Conservation (phyloP, 1,140 invertebrate genomes). For the Leptinotarsa defecta region DNA sequence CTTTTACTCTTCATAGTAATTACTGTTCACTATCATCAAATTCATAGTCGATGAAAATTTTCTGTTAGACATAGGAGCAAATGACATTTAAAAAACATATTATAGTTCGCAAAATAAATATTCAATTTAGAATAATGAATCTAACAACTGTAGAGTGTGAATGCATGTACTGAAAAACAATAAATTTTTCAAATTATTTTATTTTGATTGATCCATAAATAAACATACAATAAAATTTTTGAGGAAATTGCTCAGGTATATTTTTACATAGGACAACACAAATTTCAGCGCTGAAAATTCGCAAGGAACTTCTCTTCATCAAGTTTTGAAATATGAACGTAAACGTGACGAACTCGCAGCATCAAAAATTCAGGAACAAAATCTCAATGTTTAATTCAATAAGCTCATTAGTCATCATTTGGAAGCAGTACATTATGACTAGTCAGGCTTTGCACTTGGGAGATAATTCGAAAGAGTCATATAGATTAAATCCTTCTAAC, state of each 20-base stretch:
- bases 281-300: background rate
- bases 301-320: background rate
- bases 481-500: background rate
- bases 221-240: slow-evolving; percentile 18
- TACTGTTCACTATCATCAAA: no score
- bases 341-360: slow-evolving; percentile 23
- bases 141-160: no score
- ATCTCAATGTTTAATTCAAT: slow-evolving; percentile 43
- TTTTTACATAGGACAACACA: slow-evolving; percentile 7
- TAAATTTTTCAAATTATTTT: slow-evolving; percentile 19
- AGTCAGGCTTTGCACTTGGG: slow-evolving; percentile 16
- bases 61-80: no score
- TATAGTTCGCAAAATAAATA: no score
- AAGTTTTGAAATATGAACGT: background rate
- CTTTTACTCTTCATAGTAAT: no score
- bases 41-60: no score
- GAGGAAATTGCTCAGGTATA: slow-evolving; percentile 13
- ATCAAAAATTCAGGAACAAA: slow-evolving; percentile 2
- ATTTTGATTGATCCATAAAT: slow-evolving; percentile 28
- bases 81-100: no score
- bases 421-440: slow-evolving; percentile 48
- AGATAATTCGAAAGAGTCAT: background rate
- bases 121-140: no score
- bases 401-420: slow-evolving; percentile 53
- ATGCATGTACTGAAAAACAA: no score